Conservation (phyloP, 2,797 vertebrate genomes). For the Setipinna tenuifilis region DNA sequence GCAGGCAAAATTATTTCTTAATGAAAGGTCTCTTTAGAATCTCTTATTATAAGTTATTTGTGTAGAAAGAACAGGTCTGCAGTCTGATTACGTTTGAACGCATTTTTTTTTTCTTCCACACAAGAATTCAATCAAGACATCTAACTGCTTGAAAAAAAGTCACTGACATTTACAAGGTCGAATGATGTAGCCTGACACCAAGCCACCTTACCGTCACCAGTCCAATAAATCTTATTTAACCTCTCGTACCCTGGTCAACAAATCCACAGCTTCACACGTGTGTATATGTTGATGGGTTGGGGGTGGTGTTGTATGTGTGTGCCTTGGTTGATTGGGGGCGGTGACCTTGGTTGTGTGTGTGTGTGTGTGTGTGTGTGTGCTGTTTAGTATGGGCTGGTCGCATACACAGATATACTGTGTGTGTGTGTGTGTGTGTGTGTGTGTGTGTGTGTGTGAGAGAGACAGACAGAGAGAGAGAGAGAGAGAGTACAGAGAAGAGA, state of each 20-base stretch:
- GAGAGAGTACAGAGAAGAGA: too few species aligned
- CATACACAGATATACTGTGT: too few species aligned
- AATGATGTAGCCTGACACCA: background rate
- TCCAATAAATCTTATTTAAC: conserved; percentile 11
- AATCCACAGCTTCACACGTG: background rate
- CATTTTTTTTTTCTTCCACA: too few species aligned
- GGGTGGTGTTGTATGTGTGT: background rate
- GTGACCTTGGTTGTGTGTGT: too few species aligned
- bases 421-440: too few species aligned
- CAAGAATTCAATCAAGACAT: background rate
- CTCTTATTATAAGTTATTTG: background rate
- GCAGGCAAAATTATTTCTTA: background rate
- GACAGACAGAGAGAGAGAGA: too few species aligned
- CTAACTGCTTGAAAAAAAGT: background rate
- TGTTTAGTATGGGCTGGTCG: too few species aligned
- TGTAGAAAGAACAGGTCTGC: background rate
- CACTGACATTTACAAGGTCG: background rate
- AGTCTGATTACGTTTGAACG: background rate
- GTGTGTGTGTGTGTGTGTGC: too few species aligned
- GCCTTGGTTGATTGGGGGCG: background rate
- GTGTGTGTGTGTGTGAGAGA: too few species aligned
- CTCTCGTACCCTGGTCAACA: background rate
- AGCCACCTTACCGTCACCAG: background rate
- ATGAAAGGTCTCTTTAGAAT: background rate
- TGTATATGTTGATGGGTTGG: background rate